Conservation (phyloP, 2,113 vertebrate species). For the Climacteris rufus region DNA sequence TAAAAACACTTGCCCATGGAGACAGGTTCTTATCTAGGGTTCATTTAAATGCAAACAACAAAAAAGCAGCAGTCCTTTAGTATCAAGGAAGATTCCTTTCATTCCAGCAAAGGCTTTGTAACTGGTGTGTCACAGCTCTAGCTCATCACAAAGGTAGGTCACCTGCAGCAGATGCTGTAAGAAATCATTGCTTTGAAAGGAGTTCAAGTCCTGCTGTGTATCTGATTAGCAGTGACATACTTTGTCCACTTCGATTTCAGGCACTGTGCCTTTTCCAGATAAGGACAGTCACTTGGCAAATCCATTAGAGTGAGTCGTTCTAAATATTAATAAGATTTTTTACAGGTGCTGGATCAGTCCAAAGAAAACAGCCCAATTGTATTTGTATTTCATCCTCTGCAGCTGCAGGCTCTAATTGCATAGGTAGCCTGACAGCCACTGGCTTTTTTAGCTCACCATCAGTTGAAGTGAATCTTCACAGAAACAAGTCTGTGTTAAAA, state of each 20-base stretch:
- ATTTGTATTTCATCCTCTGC: neutral
- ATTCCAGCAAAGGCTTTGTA: neutral
- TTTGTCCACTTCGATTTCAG: neutral
- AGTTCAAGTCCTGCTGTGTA: neutral
- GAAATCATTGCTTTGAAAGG: neutral
- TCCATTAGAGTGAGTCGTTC: neutral
- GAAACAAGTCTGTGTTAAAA: neutral
- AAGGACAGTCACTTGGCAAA: neutral
- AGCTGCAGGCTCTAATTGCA: neutral
- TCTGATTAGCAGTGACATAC: neutral
- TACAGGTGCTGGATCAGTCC: neutral
- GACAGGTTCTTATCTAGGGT: neutral
- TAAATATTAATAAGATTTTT: neutral
- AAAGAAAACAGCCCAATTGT: neutral
- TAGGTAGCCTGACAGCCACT: neutral
- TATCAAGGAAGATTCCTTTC: neutral
- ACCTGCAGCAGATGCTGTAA: neutral
- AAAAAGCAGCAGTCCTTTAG: neutral
- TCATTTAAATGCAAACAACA: neutral
- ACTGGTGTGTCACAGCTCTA: neutral
- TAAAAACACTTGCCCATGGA: neutral
- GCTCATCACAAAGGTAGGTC: neutral
- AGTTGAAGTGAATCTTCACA: neutral
- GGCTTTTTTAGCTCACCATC: neutral
- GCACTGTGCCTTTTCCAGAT: neutral